These are phyloP conservation scores for Scaptomyza polygonia DNA, from an alignment of 2,888 invertebrate genomes.

Conservation along the genomic window DNA sequence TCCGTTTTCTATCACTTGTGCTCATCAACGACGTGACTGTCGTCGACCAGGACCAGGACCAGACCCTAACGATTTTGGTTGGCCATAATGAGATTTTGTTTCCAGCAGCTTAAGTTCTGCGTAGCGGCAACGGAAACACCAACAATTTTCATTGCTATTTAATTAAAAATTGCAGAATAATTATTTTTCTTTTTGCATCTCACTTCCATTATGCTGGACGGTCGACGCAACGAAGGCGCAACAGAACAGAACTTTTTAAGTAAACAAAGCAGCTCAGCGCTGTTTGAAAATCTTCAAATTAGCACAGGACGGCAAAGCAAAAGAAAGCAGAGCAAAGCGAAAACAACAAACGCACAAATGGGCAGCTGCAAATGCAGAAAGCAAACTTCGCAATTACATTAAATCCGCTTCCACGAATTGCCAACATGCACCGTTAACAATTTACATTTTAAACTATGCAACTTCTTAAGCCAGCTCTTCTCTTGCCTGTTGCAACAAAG, in stretches of 20 bases:
- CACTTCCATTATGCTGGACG: conserved; percentile 28
- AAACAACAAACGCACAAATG: conserved; percentile 26
- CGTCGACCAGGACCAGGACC: conserved; percentile 5
- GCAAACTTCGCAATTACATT: conserved; percentile 76
- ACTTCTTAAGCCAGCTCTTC: not conserved
- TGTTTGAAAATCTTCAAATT: conserved; percentile 74
- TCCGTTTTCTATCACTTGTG: conserved; percentile 32
- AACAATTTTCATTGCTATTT: conserved; percentile 72
- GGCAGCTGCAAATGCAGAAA: conserved; percentile 39
- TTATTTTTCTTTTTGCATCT: conserved; percentile 71
- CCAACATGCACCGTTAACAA: conserved; percentile 70
- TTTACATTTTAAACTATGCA: conserved; percentile 53
- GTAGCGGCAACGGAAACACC: conserved; percentile 44
- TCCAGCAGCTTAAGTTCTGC: conserved; percentile 74
- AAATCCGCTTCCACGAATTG: conserved; percentile 63
- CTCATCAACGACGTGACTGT: conserved; percentile 44
- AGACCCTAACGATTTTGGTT: conserved; percentile 67
- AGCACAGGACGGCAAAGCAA: conserved; percentile 60
- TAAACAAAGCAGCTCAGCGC: conserved; percentile 64
- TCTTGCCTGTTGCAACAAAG: conserved; percentile 27
- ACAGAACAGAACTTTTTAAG: conserved; percentile 49
- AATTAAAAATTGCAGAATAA: conserved; percentile 81
- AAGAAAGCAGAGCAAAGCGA: conserved; percentile 13
- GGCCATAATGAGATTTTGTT: conserved; percentile 78
- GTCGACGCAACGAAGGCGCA: conserved; percentile 18